Conservation (phyloP, 2,797 vertebrate species). For the Darevskia mixta region DNA sequence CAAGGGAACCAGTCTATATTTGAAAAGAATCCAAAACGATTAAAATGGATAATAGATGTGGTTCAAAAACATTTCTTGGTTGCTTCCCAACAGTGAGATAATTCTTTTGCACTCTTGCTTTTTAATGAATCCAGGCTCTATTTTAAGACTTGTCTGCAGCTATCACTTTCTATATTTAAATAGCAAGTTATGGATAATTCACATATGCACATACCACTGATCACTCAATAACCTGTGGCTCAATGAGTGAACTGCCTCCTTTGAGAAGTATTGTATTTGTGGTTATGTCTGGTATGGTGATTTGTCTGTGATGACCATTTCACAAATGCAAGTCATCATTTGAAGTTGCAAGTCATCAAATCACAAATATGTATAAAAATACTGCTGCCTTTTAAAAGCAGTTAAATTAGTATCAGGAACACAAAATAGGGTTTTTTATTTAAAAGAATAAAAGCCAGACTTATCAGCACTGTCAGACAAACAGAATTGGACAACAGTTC, state of each 20-base stretch:
- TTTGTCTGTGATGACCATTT: not conserved
- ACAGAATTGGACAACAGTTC: not conserved
- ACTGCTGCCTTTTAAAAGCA: not conserved
- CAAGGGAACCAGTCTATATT: constrained; percentile 42
- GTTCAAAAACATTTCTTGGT: constrained; percentile 52
- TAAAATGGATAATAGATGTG: constrained; percentile 51
- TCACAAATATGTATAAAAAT: not conserved
- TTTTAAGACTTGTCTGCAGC: constrained; percentile 32
- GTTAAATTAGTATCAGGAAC: not conserved
- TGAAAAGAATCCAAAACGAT: constrained; percentile 52
- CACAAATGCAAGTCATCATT: not conserved
- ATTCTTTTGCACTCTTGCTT: constrained; percentile 25
- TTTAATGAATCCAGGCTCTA: constrained; percentile 35
- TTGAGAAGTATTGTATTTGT: constrained; percentile 5
- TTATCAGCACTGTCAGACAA: not conserved
- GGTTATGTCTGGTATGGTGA: not conserved
- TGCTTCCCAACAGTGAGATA: constrained; percentile 48
- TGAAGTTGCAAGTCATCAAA: not conserved
- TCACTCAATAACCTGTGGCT: not conserved
- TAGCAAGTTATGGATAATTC: constrained; percentile 19
- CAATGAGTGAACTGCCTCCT: not conserved
- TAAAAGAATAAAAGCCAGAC: not conserved
- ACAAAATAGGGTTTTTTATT: not conserved
- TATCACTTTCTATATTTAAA: constrained; percentile 37
- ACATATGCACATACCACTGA: not conserved